phyloP scores from a whole-genome alignment of 2,113 vertebrate genomes.

The Corapipo altera region DNA sequence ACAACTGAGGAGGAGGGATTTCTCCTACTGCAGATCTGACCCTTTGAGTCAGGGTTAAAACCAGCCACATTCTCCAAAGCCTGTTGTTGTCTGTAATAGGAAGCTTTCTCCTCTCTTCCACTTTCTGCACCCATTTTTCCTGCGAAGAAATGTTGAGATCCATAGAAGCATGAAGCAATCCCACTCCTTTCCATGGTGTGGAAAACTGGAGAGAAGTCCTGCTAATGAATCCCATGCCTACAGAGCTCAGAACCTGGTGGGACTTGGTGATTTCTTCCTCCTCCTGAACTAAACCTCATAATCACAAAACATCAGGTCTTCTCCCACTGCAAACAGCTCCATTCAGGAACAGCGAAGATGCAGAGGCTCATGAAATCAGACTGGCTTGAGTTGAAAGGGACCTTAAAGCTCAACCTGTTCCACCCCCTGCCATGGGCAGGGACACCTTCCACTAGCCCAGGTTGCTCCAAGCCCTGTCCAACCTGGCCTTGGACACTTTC shows the following conservation, averaged over 20 bases:
- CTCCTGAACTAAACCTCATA: not conserved
- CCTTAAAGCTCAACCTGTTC: rapidly evolving
- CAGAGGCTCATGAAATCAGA: not conserved
- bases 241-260: not conserved
- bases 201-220: not conserved
- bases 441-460: not conserved
- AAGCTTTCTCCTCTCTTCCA: not conserved
- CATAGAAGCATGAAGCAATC: not conserved
- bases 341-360: rapidly evolving
- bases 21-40: not conserved
- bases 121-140: not conserved
- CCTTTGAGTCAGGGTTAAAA: not conserved
- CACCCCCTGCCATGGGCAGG: not conserved
- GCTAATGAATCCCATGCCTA: not conserved
- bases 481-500: not conserved
- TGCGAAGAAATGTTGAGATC: not conserved
- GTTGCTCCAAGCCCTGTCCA: not conserved
- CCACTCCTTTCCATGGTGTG: not conserved
- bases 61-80: not conserved
- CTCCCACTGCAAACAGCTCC: not conserved
- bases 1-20: rapidly evolving
- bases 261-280: not conserved
- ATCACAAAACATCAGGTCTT: rapidly evolving
- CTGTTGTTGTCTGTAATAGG: rapidly evolving
- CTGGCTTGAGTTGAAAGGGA: not conserved